Conservation (phyloP, 2,797 vertebrate genomes). For the Thalassophryne amazonica region DNA sequence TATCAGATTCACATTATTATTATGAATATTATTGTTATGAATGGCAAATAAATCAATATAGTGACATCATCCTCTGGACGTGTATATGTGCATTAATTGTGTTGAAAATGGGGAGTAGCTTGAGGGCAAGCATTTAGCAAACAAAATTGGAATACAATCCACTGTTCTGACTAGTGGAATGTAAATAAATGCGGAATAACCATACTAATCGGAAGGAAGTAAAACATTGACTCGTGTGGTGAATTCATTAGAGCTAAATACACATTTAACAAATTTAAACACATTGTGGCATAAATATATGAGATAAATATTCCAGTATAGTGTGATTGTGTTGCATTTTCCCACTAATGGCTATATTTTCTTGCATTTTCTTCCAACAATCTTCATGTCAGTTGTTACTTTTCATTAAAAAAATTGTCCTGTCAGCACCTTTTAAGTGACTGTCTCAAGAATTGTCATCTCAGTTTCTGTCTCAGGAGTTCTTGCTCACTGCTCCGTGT, state of each 20-base stretch:
- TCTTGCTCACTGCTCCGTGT: slow-evolving; percentile 36
- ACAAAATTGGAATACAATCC: slow-evolving; percentile 6
- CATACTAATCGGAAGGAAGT: slow-evolving; percentile 14
- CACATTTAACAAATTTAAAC: slow-evolving; percentile 41
- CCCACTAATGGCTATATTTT: not conserved
- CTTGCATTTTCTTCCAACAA: not conserved
- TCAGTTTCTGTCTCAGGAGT: slow-evolving; percentile 14
- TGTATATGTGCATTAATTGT: not conserved
- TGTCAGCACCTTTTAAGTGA: slow-evolving; percentile 22
- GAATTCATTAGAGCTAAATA: slow-evolving; percentile 21
- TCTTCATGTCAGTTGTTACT: slow-evolving; percentile 1
- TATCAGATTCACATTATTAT: not conserved
- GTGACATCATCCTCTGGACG: not conserved
- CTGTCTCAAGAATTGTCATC: slow-evolving; percentile 7
- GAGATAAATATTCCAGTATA: slow-evolving; percentile 15
- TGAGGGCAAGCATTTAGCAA: not conserved
- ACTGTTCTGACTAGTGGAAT: slow-evolving; percentile 41
- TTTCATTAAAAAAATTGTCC: slow-evolving; percentile 16
- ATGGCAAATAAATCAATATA: not conserved
- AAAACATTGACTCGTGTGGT: slow-evolving; percentile 35
- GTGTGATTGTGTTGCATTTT: slow-evolving; percentile 34
- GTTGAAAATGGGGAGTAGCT: not conserved
- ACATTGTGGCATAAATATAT: slow-evolving; percentile 16
- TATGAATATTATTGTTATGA: not conserved
- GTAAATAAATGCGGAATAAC: slow-evolving; percentile 28